Conservation (phyloP, 2,888 invertebrate genomes). For the Sialis fuliginosa region DNA sequence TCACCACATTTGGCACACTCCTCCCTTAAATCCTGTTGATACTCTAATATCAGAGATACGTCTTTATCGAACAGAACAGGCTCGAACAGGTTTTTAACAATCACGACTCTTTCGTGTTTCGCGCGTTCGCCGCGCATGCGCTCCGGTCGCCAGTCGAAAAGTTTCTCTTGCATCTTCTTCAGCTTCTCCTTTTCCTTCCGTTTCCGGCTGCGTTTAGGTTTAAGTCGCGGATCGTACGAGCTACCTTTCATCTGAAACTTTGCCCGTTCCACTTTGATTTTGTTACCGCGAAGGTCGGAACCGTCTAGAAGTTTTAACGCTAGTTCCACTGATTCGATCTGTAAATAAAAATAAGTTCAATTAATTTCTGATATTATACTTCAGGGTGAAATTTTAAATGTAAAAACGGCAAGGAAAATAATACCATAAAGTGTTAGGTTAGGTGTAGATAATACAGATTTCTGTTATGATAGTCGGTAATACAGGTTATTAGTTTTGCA, state of each 20-base stretch:
- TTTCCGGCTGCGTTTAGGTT: constrained; percentile 78
- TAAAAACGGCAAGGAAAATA: not conserved
- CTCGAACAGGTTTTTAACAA: constrained; percentile 85
- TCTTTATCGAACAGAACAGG: constrained; percentile 79
- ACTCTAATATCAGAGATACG: constrained; percentile 74
- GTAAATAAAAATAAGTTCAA: not conserved
- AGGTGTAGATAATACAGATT: too few species aligned
- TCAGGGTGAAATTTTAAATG: not conserved
- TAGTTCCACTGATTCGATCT: constrained; percentile 80
- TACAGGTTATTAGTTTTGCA: too few species aligned
- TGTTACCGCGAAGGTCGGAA: constrained; percentile 56
- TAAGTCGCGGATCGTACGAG: constrained; percentile 72
- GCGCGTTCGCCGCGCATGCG: constrained; percentile 69
- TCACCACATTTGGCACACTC: constrained; percentile 84
- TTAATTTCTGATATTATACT: not conserved
- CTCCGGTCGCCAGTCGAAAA: constrained; percentile 95
- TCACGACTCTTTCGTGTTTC: constrained; percentile 79
- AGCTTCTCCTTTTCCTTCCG: constrained; percentile 74
- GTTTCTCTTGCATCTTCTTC: constrained; percentile 80
- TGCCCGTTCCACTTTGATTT: constrained; percentile 77
- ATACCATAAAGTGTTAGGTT: too few species aligned
- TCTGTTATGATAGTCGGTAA: too few species aligned
- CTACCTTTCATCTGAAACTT: constrained; percentile 87
- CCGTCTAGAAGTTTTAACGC: constrained; percentile 88
- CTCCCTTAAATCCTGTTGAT: constrained; percentile 76